These are phyloP conservation scores for Harpalus rubripes DNA, from an alignment of 2,888 invertebrate genomes.

Conservation along the genomic window DNA sequence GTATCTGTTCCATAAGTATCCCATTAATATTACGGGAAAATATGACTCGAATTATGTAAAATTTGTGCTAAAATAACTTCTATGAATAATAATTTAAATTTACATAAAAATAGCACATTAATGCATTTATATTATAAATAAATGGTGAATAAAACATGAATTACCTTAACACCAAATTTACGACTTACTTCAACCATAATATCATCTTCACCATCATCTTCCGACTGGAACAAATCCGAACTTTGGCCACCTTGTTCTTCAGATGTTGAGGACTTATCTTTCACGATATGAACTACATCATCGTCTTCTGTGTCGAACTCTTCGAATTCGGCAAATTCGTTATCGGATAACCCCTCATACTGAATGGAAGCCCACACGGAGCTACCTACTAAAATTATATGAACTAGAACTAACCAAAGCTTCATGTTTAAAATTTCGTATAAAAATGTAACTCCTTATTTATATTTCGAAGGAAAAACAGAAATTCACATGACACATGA, in stretches of 20 bases:
- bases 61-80: too few relatives aligned
- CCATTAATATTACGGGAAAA: too few relatives aligned
- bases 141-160: too few relatives aligned
- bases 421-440: slow-evolving; percentile 73
- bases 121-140: too few relatives aligned
- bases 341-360: slow-evolving; percentile 82
- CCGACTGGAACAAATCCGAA: slow-evolving; percentile 68
- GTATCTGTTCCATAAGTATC: too few relatives aligned
- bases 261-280: slow-evolving; percentile 66
- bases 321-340: slow-evolving; percentile 97
- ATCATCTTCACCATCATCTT: slow-evolving; percentile 77
- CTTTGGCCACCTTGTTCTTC: slow-evolving; percentile 50
- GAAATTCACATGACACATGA: slow-evolving; percentile 57
- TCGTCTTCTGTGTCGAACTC: slow-evolving; percentile 86
- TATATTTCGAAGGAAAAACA: slow-evolving; percentile 48
- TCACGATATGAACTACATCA: slow-evolving; percentile 67
- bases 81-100: too few relatives aligned
- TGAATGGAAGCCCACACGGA: slow-evolving; percentile 77
- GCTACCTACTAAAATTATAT: slow-evolving; percentile 76
- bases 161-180: too few relatives aligned
- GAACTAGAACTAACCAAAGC: slow-evolving; percentile 76
- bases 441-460: slow-evolving; percentile 21
- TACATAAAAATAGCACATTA: too few relatives aligned
- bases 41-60: too few relatives aligned
- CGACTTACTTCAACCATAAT: slow-evolving; percentile 81